Conservation (phyloP, 2,113 vertebrate genomes). For the Urocolius indicus region DNA sequence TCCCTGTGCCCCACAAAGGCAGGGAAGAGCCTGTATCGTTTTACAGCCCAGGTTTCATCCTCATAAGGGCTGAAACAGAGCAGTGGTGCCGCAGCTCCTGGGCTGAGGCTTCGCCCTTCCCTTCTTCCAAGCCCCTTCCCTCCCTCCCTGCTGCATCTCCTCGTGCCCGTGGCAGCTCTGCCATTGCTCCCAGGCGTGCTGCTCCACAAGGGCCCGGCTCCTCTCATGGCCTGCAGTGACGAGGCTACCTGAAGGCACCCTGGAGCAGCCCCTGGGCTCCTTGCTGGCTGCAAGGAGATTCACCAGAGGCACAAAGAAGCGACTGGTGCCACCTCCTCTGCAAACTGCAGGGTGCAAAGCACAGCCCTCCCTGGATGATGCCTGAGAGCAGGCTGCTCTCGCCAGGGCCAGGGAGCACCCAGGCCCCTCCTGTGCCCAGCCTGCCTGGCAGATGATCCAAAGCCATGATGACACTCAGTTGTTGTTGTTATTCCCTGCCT, state of each 20-base stretch:
- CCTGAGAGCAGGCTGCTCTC: not conserved
- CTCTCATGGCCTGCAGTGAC: accelerated
- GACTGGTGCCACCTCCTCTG: accelerated
- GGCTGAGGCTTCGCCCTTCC: not conserved
- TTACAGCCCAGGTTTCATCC: not conserved
- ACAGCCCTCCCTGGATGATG: not conserved
- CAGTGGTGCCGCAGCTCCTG: accelerated
- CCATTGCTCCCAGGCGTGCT: accelerated
- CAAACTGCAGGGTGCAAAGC: not conserved
- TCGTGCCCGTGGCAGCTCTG: not conserved
- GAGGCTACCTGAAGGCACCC: not conserved
- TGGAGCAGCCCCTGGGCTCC: not conserved
- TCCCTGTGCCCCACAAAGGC: not conserved
- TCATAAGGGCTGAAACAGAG: not conserved
- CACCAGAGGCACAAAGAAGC: not conserved
- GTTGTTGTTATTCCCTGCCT: not conserved
- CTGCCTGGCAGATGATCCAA: not conserved
- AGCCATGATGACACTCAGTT: not conserved
- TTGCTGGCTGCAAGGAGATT: not conserved
- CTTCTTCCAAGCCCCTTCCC: not conserved
- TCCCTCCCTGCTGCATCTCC: not conserved
- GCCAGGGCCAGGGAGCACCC: not conserved
- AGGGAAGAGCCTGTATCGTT: accelerated
- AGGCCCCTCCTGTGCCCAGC: not conserved
- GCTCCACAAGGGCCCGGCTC: not conserved